Evolutionary conservation across 1,140 invertebrate species (phyloP), one percentile per base, ranked within the genome.

Genomic region (Meteorus sp.): DNA sequence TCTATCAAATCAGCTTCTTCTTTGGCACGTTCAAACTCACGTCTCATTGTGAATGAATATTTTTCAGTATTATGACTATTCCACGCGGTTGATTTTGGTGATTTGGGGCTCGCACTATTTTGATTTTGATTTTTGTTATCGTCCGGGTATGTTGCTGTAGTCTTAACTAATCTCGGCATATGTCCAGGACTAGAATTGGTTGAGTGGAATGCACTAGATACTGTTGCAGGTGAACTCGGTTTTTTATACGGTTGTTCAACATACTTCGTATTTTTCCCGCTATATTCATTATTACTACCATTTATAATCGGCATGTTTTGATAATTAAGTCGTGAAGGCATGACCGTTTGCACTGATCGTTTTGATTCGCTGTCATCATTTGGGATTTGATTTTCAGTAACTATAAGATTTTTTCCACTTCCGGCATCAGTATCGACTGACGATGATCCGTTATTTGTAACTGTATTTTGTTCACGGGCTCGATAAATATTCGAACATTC

Each of bases 31-130:
- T 95, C 92, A 58, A 94, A 92, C 71, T 95, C 92, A 59, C 93
- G 82, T 66, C 93, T 87, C 88, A 95, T 94, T 4, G 94, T 96
- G 76, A 95, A 95, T 63, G 89, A 91, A 63, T 92, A 85, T 72
- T 93, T 93, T 60, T 91, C 89, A 15, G 86, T 78, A 53, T 86
- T 76, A 60, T 89, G 87, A 59, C 85, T 86, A 67, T 87, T 91
- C 88, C 89, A 91, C 55, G 83, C 81, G 43, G 86, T 81, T 62
- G 81, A 85, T 56, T 76, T 73, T 3, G 74, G 61, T 2, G 74
- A 71, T 61, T 83, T 84, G 11, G 81, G 73, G 53, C 71, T 78
- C 3, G 73, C 62, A 73, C 81, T 63, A 48, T 71, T 76, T 41
- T 53, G 64, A 35, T 61, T 73, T 3, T 67, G 64, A 62, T 66